Conservation (phyloP, 2,797 vertebrate species). For the Amblyraja radiata region DNA sequence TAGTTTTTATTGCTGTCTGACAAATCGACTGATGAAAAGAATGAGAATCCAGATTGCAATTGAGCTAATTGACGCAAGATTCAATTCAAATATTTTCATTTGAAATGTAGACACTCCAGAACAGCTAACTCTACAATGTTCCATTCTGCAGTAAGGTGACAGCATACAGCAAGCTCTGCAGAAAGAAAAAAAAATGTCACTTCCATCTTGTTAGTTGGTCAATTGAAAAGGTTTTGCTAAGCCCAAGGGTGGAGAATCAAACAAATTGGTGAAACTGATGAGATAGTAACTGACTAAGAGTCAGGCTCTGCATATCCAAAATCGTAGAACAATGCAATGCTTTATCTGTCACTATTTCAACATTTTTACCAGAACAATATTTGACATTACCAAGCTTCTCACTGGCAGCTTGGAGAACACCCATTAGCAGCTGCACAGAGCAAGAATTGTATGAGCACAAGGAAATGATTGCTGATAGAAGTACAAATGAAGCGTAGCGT, state of each 20-base stretch:
- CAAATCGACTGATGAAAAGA: background rate
- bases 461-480: slow-evolving; percentile 27
- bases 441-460: background rate
- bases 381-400: background rate
- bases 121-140: background rate
- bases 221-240: slow-evolving; percentile 22
- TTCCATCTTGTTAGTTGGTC: slow-evolving; percentile 9
- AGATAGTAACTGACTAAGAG: background rate
- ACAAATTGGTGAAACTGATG: slow-evolving; percentile 15
- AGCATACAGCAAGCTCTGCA: background rate
- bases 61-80: background rate
- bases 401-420: slow-evolving; percentile 15
- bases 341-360: slow-evolving; percentile 3
- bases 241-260: background rate
- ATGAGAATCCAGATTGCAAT: background rate
- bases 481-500: background rate
- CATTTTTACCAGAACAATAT: background rate
- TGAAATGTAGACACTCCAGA: background rate
- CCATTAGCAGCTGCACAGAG: background rate
- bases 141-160: slow-evolving; percentile 14
- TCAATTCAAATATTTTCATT: background rate
- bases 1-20: background rate
- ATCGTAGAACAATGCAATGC: background rate
- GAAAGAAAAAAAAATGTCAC: background rate
- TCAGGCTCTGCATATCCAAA: background rate